Base-by-base conservation (phyloP, 2,797 vertebrate genomes). In the Rallus crepitans region DNA sequence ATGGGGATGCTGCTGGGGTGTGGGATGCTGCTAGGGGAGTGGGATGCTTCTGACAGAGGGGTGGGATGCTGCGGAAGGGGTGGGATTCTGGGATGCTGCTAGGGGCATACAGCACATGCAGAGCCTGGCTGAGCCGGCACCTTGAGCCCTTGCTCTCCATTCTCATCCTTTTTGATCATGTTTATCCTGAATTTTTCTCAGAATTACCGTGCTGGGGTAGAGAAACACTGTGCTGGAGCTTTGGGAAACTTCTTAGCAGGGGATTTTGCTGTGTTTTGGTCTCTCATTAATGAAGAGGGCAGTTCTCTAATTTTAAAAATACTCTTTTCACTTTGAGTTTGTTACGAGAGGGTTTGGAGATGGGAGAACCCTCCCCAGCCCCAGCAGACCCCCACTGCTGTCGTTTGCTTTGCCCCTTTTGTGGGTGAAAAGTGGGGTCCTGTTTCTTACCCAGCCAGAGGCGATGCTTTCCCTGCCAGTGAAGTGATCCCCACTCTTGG, bases 221-320 rank as follows among this genome's bases (percentile, higher is more conserved):
- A 65, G 65, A 42, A 55, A 30, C 40, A 56, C 47, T 37, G 9
- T 37, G 37, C 37, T 35, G 55, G 52, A 66, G 61, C 52, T 50
- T 30, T 5, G 31, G 82, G 70, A 91, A 93, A 82, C 52, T 64
- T 81, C 30, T 53, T 7, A 53, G 2, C 3, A 2, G 69, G 70
- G 82, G 68, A 87, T 90, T 95, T 91, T 82, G 66, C 55, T 15
- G 40, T 8, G 5, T 48, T 80, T 71, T 47, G 28, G 15, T 9
- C 64, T 52, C 27, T 78, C 30, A 57, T 21, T 57, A 25, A 28
- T 3, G 30, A 71, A 66, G n/a, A 76, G 12, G 61, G 83, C 64
- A 77, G 86, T 90, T 96, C 88, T 91, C 63, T 47, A 42, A 5
- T 72, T 80, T 85, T 40, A 71, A 90, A 89, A 87, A 66, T 17